Evolutionary conservation across 2,888 invertebrate genomes (phyloP).

Genomic region (Acrobasis repandana): DNA sequence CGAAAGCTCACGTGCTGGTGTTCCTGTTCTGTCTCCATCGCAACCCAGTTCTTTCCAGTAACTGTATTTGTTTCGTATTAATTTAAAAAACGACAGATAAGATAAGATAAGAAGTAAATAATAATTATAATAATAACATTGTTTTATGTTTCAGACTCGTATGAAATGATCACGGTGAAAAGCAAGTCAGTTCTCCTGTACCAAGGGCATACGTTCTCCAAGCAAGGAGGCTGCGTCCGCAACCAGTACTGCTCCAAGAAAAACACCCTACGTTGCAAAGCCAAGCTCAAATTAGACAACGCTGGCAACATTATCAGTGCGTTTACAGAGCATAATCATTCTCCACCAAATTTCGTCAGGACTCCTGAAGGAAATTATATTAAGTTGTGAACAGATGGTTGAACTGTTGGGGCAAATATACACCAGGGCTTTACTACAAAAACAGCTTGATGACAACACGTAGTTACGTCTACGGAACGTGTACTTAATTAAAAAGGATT

Average conservation of each 20-base stretch:
- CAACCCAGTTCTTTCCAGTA: too few relatives aligned
- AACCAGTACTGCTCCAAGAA: constrained; percentile 37
- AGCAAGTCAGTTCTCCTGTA: constrained; percentile 33
- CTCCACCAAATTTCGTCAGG: constrained; percentile 31
- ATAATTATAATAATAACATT: too few relatives aligned
- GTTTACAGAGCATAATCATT: constrained; percentile 44
- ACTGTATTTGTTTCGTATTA: too few relatives aligned
- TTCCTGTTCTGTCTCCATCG: too few relatives aligned
- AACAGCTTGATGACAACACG: too few relatives aligned
- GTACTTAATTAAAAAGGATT: too few relatives aligned
- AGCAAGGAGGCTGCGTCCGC: constrained; percentile 17
- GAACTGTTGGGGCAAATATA: too few relatives aligned
- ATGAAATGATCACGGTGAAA: constrained; percentile 8
- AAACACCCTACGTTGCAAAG: constrained; percentile 28
- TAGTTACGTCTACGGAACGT: too few relatives aligned
- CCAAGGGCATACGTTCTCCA: constrained; percentile 32
- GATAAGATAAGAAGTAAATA: too few relatives aligned
- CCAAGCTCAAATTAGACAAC: constrained; percentile 31
- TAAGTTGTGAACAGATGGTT: neutral
- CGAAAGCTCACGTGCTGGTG: too few relatives aligned
- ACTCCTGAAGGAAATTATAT: constrained; percentile 22
- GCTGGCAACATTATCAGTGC: constrained; percentile 26
- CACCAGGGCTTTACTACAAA: too few relatives aligned
- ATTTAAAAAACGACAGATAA: too few relatives aligned
- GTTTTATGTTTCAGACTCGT: constrained; percentile 4